Base-by-base conservation (phyloP, 2,797 vertebrate genomes). In the Hemibagrus guttatus region DNA sequence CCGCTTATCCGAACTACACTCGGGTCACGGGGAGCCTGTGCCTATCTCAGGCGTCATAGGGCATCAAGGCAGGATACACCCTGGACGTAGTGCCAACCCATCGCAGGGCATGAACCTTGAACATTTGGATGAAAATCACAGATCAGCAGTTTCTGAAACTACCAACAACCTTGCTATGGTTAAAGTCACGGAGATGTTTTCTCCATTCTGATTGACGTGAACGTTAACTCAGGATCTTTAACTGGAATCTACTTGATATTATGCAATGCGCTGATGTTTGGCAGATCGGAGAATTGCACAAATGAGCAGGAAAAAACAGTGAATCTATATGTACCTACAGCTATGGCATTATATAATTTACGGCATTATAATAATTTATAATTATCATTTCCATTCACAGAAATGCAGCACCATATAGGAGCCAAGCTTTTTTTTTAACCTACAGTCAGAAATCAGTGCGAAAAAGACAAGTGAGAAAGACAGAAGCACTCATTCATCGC, bases 391-490 rank as follows among this genome's bases (percentile, higher is more conserved):
- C 46, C 46, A 49, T 49, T 49, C 46, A 49, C 46, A 49, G 46
- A 49, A 49, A 49, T 49, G 46, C 6, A 49, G 46, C 46, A 49
- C 46, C 7, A 9, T 9, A 8, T 1, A 49, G 9, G 46, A 8
- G 7, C 46, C 9, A n/a, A n/a, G n/a, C 9, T 8, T 49, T 49
- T 49, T 49, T 8, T 46, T n/a, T 31, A 69, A 63, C 39, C 66
- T 54, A 61, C 39, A 23, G 61, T 66, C 26, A 61, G 11, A 75
- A 9, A 42, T 23, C 21, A 39, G 5, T 35, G 19, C 59, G 14
- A 19, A 42, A 6, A 31, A 54, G 23, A 13, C 28, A 6, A 64
- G 26, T 42, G 4, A 71, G 72, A 92, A 87, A 84, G 87, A 92
- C 83, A 87, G 91, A 90, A 28, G 42, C 12, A 66, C 89, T 49